Base-by-base conservation (phyloP, 2,113 vertebrate genomes). In the Rhadina sibilatrix region DNA sequence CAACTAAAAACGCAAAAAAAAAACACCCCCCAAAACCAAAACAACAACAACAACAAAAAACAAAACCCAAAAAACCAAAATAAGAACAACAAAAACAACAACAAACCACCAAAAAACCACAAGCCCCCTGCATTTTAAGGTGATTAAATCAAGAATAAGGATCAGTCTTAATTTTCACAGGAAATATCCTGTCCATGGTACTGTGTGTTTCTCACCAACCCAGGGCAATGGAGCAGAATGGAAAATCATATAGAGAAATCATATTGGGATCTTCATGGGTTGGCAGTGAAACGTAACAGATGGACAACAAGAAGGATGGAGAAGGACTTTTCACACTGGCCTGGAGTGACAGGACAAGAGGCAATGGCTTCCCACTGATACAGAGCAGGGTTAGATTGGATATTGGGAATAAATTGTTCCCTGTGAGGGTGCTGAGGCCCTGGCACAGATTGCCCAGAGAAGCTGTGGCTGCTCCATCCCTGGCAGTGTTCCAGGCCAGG, bases 401-500 rank as follows among this genome's bases (percentile, higher is more conserved):
- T 68, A 46, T n/a, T 0, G 0, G 27, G 23, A 53, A 75, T 20
- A 12, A 75, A 53, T 40, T 38, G 0, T 47, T 75, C 11, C 38
- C 46, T 53, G 13, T 24, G 53, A 53, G 28, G 60, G 13, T 68
- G 60, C 0, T 1, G 15, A 74, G 53, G 38, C 33, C 52, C 52
- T 82, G 69, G 78, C 28, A 89, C 28, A 53, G 69, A 27, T 1
- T 82, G 0, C 17, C 17, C 61, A 76, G 47, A 76, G n/a, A 0
- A 69, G 17, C 47, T 61, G 54, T 40, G 54, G n/a, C 30, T 76
- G 46, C 28, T 8, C 11, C 53, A 74, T 75, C 10, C 24, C 53
- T 75, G 77, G 28, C 0, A 76, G 14, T 27, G 38, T 27, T 0
- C n/a, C 0, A 42, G 38, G 30, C 24, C 69, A 68, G 38, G 24